These are phyloP conservation scores for Sphaeramia orbicularis DNA, from an alignment of 2,797 vertebrate species.

Conservation along the genomic window DNA sequence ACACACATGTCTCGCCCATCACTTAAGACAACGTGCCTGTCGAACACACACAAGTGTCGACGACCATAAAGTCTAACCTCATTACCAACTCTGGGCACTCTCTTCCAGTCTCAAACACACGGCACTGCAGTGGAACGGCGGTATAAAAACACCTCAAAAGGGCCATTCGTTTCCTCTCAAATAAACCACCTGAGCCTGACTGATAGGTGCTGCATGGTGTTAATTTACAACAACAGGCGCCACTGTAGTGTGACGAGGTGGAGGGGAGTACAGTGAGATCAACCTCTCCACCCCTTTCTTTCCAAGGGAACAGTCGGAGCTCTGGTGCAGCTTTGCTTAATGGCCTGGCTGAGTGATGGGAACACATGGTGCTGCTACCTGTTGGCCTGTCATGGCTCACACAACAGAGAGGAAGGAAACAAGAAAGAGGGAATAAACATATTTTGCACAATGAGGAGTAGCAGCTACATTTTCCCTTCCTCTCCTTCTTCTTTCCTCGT, in stretches of 20 bases:
- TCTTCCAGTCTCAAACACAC: conserved; percentile 54
- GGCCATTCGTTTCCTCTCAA: conserved; percentile 68
- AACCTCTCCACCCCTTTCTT: conserved; percentile 46
- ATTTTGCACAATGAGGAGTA: background rate
- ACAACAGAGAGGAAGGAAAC: conserved; percentile 21
- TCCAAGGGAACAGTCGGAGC: conserved; percentile 25
- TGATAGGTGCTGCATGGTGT: conserved; percentile 72
- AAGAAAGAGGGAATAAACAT: background rate
- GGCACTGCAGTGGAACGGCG: conserved; percentile 52
- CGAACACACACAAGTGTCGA: conserved; percentile 45
- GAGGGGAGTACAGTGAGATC: conserved; percentile 47
- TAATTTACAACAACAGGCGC: conserved; percentile 71
- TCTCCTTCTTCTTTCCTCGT: background rate
- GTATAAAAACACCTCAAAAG: conserved; percentile 54
- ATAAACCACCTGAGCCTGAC: conserved; percentile 75
- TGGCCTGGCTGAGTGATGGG: conserved; percentile 54
- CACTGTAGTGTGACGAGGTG: conserved; percentile 58
- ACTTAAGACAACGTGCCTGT: conserved; percentile 30
- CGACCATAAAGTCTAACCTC: conserved; percentile 62
- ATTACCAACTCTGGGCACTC: conserved; percentile 53
- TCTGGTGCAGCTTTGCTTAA: conserved; percentile 44
- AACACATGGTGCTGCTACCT: conserved; percentile 70
- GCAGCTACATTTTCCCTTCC: background rate
- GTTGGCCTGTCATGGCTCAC: conserved; percentile 48
- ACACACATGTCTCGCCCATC: conserved; percentile 59